These are phyloP conservation scores for Rhodinocichla rosea DNA, from an alignment of 2,113 vertebrate species.

Conservation along the genomic window DNA sequence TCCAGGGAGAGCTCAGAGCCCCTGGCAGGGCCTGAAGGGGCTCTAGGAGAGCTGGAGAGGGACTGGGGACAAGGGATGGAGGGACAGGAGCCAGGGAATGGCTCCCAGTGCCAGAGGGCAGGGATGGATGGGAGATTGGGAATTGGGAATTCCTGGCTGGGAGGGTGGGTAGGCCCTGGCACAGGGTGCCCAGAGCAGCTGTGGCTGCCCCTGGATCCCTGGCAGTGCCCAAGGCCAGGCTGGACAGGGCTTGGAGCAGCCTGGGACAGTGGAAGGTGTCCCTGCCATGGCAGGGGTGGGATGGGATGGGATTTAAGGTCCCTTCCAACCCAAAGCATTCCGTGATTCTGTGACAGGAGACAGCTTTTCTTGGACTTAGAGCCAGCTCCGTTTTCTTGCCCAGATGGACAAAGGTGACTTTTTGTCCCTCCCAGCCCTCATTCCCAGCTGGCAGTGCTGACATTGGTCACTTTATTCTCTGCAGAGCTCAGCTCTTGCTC, in stretches of 20 bases:
- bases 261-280: accelerated
- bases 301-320: accelerated
- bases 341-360: background rate
- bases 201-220: background rate
- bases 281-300: background rate
- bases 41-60: background rate
- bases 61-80: background rate
- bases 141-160: accelerated
- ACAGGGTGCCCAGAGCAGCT: background rate
- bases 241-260: background rate
- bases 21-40: background rate
- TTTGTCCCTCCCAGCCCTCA: background rate
- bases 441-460: background rate
- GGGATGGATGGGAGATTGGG: background rate
- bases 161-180: accelerated
- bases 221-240: accelerated
- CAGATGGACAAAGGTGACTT: background rate
- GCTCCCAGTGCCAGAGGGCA: background rate
- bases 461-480: background rate
- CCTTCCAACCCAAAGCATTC: background rate
- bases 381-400: background rate
- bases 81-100: background rate
- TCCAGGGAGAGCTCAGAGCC: background rate
- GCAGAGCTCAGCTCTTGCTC: background rate
- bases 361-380: background rate